Percentiles rank a stretch among this genome's conserved stretches.
Conservation (phyloP, 2,797 vertebrate species). For the Sardinella longiceps region DNA sequence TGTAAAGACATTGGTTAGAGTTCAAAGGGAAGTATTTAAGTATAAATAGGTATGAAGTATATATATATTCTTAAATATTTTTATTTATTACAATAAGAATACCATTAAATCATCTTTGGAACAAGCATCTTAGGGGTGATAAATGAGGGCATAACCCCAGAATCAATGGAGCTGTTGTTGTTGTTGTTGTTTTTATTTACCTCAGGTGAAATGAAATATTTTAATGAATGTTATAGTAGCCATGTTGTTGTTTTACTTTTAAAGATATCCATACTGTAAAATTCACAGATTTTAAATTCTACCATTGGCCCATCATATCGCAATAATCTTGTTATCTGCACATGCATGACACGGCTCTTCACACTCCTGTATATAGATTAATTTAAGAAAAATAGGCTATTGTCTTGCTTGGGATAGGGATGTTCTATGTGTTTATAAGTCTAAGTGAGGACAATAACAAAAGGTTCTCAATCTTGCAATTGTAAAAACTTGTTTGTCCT, state of each 20-base stretch:
- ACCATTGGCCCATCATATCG: slow-evolving; percentile 13
- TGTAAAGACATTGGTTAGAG: too few species aligned
- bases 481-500: not conserved
- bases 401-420: slow-evolving; percentile 12
- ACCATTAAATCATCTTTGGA: too few species aligned
- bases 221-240: slow-evolving; percentile 24
- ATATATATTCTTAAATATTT: too few species aligned
- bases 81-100: too few species aligned
- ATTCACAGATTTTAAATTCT: not conserved
- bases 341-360: slow-evolving; percentile 1
- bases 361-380: not conserved
- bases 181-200: slow-evolving; percentile 25
- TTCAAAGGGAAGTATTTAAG: too few species aligned
- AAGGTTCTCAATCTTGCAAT: not conserved
- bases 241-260: slow-evolving; percentile 5
- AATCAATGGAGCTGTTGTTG: not conserved
- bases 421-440: not conserved
- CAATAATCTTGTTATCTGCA: not conserved
- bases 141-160: not conserved
- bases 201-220: slow-evolving; percentile 19
- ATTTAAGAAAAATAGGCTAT: not conserved
- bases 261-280: not conserved
- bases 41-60: too few species aligned
- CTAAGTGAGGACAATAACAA: not conserved
- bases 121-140: too few species aligned